Conservation (phyloP, 30 jellyfish, hydroid and myxozoan species). For the Calvadosia cruxmelitensis region DNA sequence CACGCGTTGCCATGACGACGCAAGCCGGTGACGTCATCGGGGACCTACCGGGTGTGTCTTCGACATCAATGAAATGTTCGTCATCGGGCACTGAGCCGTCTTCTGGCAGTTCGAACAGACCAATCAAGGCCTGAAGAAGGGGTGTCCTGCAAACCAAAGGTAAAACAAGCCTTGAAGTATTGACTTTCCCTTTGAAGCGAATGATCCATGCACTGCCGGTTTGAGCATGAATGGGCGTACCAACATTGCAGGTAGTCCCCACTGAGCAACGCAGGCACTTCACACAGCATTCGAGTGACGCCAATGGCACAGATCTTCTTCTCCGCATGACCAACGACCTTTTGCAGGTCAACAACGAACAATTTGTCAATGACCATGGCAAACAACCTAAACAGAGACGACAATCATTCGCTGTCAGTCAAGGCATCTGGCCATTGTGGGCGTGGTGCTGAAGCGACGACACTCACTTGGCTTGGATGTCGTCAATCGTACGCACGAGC, state of each 20-base stretch:
- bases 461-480: conserved; percentile 78
- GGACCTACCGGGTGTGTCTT: conserved; percentile 86
- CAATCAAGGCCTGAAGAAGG: conserved; percentile 69
- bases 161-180: too few species aligned
- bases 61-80: conserved; percentile 91
- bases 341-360: conserved; percentile 53
- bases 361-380: conserved; percentile 89
- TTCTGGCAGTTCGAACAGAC: conserved; percentile 85
- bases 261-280: conserved; percentile 41
- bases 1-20: too few species aligned
- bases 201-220: too few species aligned
- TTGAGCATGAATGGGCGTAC: conserved; percentile 31
- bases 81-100: conserved; percentile 85
- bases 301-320: conserved; percentile 92
- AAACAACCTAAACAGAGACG: conserved; percentile 52
- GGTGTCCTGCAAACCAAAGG: conserved; percentile 38
- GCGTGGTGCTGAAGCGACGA: too few species aligned
- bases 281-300: conserved; percentile 53
- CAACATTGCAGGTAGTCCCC: conserved; percentile 23
- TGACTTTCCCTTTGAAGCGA: too few species aligned
- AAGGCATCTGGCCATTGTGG: too few species aligned
- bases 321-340: conserved; percentile 61
- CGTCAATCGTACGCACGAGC: conserved; percentile 30
- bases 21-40: background rate
- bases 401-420: too few species aligned